These are phyloP conservation scores for Melanargia galathea DNA, from an alignment of 2,888 invertebrate genomes.

Conservation along the genomic window DNA sequence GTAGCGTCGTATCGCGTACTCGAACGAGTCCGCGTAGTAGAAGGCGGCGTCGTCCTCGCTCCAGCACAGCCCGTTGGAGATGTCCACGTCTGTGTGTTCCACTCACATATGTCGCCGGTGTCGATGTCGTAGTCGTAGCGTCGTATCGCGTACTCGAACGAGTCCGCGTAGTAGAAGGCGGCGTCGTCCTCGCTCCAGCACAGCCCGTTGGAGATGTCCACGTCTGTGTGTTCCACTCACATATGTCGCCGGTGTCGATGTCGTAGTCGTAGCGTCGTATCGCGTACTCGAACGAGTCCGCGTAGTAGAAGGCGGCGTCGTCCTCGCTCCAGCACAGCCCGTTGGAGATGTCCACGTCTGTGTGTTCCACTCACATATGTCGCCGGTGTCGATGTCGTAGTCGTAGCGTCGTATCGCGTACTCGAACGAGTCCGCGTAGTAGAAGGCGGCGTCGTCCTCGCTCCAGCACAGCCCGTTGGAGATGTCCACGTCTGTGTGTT, in stretches of 20 bases:
- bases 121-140: slow-evolving; percentile 87
- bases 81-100: no score
- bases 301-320: slow-evolving; percentile 87
- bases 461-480: slow-evolving; percentile 92
- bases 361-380: slow-evolving; percentile 81
- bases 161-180: slow-evolving; percentile 86
- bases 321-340: slow-evolving; percentile 89
- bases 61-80: no score
- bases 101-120: slow-evolving; percentile 85
- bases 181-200: no score
- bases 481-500: slow-evolving; percentile 79
- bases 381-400: slow-evolving; percentile 85
- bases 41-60: slow-evolving; percentile 85
- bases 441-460: no score
- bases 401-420: slow-evolving; percentile 87
- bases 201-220: no score
- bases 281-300: slow-evolving; percentile 69
- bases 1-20: slow-evolving; percentile 85
- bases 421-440: slow-evolving; percentile 48
- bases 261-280: slow-evolving; percentile 89
- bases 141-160: slow-evolving; percentile 80
- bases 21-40: slow-evolving; percentile 82
- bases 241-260: slow-evolving; percentile 83
- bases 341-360: slow-evolving; percentile 85
- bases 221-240: slow-evolving; percentile 80